Percentiles rank a stretch among this genome's conserved stretches.
Evolutionary conservation across 2,888 invertebrate species (phyloP).

Genomic region (Allolobophora icterica): DNA sequence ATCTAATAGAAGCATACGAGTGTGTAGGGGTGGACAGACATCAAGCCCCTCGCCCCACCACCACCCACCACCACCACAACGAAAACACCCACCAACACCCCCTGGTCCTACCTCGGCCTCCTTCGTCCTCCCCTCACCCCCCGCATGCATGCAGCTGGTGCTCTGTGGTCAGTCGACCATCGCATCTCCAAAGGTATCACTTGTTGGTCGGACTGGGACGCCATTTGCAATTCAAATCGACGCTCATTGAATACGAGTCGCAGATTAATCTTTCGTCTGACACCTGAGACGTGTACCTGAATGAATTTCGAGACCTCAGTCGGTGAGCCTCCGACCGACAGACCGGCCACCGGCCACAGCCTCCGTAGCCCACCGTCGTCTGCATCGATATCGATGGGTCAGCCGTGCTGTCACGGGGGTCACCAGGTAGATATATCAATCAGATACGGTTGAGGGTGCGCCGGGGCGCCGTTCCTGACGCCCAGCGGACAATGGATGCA

Average conservation of each 20-base stretch:
- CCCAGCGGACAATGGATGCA: slow-evolving; percentile 18
- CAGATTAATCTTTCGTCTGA: slow-evolving; percentile 27
- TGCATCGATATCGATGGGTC: neutral
- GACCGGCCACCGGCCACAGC: slow-evolving; percentile 25
- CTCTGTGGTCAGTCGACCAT: neutral
- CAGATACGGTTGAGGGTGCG: slow-evolving; percentile 6
- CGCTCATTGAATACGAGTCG: slow-evolving; percentile 21
- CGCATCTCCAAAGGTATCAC: slow-evolving; percentile 19
- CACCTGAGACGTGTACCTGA: slow-evolving; percentile 26
- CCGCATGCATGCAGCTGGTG: slow-evolving; percentile 21
- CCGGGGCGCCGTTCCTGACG: neutral
- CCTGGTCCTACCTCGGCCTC: neutral
- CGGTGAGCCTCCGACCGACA: neutral
- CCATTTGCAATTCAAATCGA: slow-evolving; percentile 24
- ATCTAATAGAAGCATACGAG: neutral
- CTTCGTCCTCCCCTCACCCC: neutral
- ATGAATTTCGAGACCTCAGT: slow-evolving; percentile 25
- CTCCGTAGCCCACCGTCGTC: neutral
- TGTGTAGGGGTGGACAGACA: neutral
- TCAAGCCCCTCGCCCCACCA: neutral
- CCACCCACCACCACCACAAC: neutral
- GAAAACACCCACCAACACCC: neutral
- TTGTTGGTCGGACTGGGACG: slow-evolving; percentile 4
- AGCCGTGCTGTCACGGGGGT: slow-evolving; percentile 17
- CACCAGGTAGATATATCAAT: slow-evolving; percentile 29